phyloP scores from a whole-genome alignment of 2,888 invertebrate genomes.

The Cataglyphis rosenhaueri region DNA sequence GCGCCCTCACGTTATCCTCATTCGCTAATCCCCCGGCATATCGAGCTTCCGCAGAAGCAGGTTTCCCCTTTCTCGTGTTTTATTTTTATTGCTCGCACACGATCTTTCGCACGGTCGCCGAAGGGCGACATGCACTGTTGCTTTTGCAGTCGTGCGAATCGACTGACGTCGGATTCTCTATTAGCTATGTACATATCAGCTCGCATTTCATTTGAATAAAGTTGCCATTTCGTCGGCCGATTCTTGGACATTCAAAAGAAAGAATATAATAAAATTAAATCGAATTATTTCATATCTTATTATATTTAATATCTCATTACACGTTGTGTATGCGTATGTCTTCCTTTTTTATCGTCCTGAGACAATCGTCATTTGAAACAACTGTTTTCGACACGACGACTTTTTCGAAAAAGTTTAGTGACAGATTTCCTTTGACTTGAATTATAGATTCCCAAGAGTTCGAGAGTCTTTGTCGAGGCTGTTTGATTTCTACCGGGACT shows the following conservation, averaged over 20 bases:
- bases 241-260: background rate
- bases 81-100: conserved; percentile 42
- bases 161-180: background rate
- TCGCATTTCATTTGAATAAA: background rate
- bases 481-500: conserved; percentile 30
- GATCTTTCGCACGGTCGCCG: conserved; percentile 6
- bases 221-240: background rate
- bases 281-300: background rate
- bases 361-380: conserved; percentile 12
- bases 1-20: background rate
- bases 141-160: conserved; percentile 35
- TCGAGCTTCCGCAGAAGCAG: conserved; percentile 48
- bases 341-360: background rate
- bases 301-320: background rate
- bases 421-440: background rate
- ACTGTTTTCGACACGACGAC: conserved; percentile 3
- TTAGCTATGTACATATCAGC: background rate
- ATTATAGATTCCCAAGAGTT: conserved; percentile 32
- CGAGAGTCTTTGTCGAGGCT: conserved; percentile 17
- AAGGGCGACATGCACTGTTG: conserved; percentile 25
- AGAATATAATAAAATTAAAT: background rate
- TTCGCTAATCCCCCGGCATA: conserved; percentile 54
- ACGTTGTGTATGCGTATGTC: background rate
- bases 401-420: conserved; percentile 26
- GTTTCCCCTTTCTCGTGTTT: conserved; percentile 1